Conservation (phyloP, 2,888 invertebrate genomes). For the Lacanobia oleracea region DNA sequence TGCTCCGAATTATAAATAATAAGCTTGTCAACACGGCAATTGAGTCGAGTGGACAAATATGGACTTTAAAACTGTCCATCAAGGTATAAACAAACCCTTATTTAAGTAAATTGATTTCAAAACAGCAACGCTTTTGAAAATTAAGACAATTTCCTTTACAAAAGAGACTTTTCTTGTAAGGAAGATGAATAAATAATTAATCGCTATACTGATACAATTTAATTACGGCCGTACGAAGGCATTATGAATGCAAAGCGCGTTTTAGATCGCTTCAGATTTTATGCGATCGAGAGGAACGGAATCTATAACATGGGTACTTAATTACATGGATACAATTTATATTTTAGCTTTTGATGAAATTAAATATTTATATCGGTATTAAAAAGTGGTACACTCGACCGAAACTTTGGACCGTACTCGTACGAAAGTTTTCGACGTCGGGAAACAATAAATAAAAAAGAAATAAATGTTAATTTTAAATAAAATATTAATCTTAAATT, state of each 20-base stretch:
- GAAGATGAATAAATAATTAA: constrained; percentile 56
- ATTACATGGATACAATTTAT: constrained; percentile 6
- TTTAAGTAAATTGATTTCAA: constrained; percentile 22
- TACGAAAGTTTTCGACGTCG: no score
- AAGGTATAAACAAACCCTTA: not conserved
- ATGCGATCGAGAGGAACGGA: constrained; percentile 30
- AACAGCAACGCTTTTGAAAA: constrained; percentile 10
- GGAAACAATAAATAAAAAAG: no score
- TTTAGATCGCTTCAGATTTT: constrained; percentile 53
- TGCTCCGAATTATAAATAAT: no score
- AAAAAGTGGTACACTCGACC: no score
- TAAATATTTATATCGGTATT: not conserved
- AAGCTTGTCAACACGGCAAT: no score
- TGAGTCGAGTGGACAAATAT: no score
- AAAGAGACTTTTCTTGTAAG: constrained; percentile 24
- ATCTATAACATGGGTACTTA: constrained; percentile 24
- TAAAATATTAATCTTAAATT: no score
- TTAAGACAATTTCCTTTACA: constrained; percentile 31
- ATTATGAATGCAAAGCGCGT: constrained; percentile 60
- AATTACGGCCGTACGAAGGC: constrained; percentile 54
- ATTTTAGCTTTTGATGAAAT: constrained; percentile 2
- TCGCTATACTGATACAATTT: constrained; percentile 51
- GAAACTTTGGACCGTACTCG: no score
- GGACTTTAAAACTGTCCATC: not conserved
- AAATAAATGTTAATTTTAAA: no score